Base-by-base conservation (phyloP, 2,797 vertebrate species). In the Falco biarmicus region DNA sequence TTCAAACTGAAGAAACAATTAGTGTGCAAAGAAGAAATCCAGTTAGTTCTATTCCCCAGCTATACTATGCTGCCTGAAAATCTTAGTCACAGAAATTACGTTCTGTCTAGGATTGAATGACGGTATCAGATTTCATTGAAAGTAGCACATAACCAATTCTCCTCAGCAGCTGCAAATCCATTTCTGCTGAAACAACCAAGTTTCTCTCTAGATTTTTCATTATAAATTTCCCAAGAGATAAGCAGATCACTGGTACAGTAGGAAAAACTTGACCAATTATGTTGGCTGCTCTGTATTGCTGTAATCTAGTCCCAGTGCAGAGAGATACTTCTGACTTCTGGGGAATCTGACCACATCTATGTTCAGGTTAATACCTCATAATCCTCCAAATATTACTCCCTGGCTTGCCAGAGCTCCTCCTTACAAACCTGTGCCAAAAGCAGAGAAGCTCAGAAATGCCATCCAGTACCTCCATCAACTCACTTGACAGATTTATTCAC, bases 141-240 rank as follows among this genome's bases (percentile, higher is more conserved):
- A 90, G 92, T 2, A 89, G 86, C 50, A 96, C 59, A 53, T 41
- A 71, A 92, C 64, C 29, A 51, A 68, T 64, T 68, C 60, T 71
- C 31, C 60, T 84, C 61, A 69, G 50, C 84, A 93, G 89, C 75
- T 90, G 61, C 82, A 95, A 90, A 88, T 78, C 50, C 45, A 69
- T 71, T 92, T 84, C 29, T 85, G 65, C 64, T 84, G 37, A 90
- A 84, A 39, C 32, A 80, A 60, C 45, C 24, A 85, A 78, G 64
- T 54, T 85, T 83, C 56, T 54, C 75, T 51, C 61, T 37, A 82
- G 53, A 25, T 68, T 91, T 93, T 95, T 61, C 56, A 39, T 50
- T 56, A 48, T 8, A 73, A 68, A 56, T 51, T 87, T 86, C 51
- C n/a, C 53, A 57, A 61, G 47, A 71, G 69, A 34, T 22, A 81